A percentile compares a stretch with the other conserved stretches of the same genome.
Evolutionary conservation across 1,140 invertebrate genomes (phyloP).

Genomic region (Zeugodacus cucurbitae): DNA sequence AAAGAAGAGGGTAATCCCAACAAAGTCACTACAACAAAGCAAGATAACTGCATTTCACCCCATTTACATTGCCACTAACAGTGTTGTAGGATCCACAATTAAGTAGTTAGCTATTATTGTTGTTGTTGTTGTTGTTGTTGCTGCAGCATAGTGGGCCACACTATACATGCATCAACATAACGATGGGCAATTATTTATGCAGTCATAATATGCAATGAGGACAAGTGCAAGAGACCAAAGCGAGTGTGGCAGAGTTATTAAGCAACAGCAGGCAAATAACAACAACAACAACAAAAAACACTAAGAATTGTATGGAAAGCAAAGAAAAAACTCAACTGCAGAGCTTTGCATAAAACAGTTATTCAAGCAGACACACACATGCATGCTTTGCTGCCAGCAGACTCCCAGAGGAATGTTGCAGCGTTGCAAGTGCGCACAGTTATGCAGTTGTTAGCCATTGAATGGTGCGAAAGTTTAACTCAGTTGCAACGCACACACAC

Average conservation of each 20-base stretch:
- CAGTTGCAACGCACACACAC: not conserved
- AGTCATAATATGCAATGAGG: slow-evolving; percentile 7
- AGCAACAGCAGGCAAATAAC: not conserved
- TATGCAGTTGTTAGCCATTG: slow-evolving; percentile 10
- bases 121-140: too few species aligned
- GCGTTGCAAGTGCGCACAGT: not conserved
- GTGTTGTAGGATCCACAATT: not conserved
- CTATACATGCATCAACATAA: not conserved
- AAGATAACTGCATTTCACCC: not conserved
- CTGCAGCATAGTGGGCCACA: not conserved
- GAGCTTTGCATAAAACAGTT: not conserved
- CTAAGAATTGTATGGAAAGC: not conserved
- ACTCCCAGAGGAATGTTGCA: not conserved
- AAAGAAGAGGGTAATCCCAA: not conserved
- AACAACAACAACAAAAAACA: not conserved
- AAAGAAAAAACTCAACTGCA: not conserved
- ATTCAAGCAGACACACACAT: not conserved
- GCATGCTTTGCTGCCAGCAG: not conserved
- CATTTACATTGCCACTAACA: not conserved
- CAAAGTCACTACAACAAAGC: not conserved
- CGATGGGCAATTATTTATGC: slow-evolving; percentile 19
- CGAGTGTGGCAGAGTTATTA: not conserved
- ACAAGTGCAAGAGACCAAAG: not conserved
- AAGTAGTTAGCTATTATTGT: too few species aligned
- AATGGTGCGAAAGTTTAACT: slow-evolving; percentile 9